These are phyloP conservation scores for Clepsis dumicolana DNA, from an alignment of 2,888 invertebrate species.

Conservation along the genomic window DNA sequence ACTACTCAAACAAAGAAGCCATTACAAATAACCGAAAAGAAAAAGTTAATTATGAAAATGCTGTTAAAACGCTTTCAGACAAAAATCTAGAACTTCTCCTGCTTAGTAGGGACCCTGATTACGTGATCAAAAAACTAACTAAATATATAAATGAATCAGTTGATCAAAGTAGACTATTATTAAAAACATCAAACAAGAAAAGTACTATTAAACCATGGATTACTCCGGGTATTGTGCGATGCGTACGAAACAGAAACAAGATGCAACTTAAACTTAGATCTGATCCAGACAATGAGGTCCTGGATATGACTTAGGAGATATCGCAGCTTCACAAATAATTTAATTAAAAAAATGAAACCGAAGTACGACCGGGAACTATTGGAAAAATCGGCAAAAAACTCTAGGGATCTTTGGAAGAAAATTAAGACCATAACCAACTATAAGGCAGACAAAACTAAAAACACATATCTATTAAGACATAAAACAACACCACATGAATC, in stretches of 20 bases:
- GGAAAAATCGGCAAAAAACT: not conserved
- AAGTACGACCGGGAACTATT: not conserved
- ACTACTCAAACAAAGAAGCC: not conserved
- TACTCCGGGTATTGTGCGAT: too few species aligned
- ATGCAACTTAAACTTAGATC: not conserved
- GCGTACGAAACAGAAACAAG: not conserved
- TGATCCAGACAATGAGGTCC: not conserved
- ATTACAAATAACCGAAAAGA: not conserved
- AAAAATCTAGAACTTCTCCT: constrained; percentile 3
- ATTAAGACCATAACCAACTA: not conserved
- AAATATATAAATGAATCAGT: not conserved
- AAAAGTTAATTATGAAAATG: not conserved
- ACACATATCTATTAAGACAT: not conserved
- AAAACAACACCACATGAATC: constrained; percentile 1
- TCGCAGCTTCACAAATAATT: not conserved
- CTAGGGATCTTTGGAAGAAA: not conserved
- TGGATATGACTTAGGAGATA: not conserved
- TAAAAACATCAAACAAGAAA: not conserved
- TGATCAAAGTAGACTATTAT: not conserved
- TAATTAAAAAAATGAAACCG: not conserved
- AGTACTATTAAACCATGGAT: constrained; percentile 2
- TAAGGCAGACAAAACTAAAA: not conserved
- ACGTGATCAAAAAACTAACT: not conserved
- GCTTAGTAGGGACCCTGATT: not conserved
- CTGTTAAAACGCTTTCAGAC: not conserved